A percentile compares a stretch with the other conserved stretches of the same genome.
These are phyloP conservation scores for Pantherophis alleghaniensis DNA, from an alignment of 2,797 vertebrate species.

Conservation along the genomic window DNA sequence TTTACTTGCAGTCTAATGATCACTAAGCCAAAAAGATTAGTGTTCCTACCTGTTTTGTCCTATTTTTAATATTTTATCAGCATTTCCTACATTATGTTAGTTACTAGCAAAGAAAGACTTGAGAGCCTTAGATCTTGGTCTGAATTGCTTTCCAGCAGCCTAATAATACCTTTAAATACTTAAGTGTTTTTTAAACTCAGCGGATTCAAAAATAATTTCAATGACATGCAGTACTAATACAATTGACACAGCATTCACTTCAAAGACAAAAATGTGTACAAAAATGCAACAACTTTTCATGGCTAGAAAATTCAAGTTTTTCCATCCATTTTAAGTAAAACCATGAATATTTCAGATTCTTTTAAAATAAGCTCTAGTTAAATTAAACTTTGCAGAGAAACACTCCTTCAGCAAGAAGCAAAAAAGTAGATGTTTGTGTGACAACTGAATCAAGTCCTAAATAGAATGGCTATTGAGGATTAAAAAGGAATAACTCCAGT, in stretches of 20 bases:
- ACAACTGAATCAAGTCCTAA: neutral
- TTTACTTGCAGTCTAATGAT: neutral
- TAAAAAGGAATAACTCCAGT: neutral
- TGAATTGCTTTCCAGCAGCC: neutral
- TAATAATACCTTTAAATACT: neutral
- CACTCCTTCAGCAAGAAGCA: neutral
- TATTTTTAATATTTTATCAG: neutral
- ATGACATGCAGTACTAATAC: neutral
- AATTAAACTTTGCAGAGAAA: neutral
- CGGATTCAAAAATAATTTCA: neutral
- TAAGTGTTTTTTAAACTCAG: fast-evolving
- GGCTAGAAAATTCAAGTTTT: neutral
- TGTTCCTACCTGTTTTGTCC: neutral
- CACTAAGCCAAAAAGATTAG: neutral
- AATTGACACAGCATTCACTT: neutral
- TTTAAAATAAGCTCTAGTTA: neutral
- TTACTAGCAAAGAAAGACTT: neutral
- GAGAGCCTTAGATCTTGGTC: neutral
- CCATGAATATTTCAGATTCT: neutral
- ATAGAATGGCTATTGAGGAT: neutral
- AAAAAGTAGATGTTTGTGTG: neutral
- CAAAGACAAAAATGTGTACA: neutral
- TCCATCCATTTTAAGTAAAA: neutral
- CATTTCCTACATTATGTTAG: neutral
- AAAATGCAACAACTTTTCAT: neutral